Conservation (phyloP, 2,888 invertebrate species). For the Diadromus collaris region DNA sequence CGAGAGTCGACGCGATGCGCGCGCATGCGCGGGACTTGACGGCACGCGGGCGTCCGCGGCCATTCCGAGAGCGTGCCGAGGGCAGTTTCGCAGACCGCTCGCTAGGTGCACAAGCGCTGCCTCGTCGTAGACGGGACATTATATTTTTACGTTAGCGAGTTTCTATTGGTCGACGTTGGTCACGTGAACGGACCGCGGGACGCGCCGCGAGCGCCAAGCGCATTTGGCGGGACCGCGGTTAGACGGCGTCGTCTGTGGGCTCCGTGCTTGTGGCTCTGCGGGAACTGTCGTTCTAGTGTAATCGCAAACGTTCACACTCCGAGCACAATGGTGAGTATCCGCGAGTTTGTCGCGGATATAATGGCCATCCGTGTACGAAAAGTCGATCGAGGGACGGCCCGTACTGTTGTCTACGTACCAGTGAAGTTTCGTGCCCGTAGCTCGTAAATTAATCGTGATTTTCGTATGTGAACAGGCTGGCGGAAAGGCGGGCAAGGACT, state of each 20-base stretch:
- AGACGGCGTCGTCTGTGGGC: conserved; percentile 72
- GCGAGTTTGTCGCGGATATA: conserved; percentile 77
- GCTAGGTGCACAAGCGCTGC: conserved; percentile 20
- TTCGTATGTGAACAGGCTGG: conserved; percentile 89
- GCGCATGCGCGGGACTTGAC: conserved; percentile 16
- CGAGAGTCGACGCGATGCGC: conserved; percentile 13
- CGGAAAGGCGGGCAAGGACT: conserved; percentile 99
- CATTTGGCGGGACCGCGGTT: conserved; percentile 77
- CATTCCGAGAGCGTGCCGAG: conserved; percentile 1
- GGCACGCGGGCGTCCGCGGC: conserved; percentile 29
- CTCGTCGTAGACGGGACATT: conserved; percentile 12
- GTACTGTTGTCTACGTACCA: conserved; percentile 80
- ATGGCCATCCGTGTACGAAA: conserved; percentile 72
- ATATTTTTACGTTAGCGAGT: conserved; percentile 9
- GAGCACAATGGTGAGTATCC: conserved; percentile 81
- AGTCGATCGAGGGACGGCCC: conserved; percentile 64
- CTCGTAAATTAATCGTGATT: conserved; percentile 82
- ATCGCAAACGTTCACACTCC: conserved; percentile 65
- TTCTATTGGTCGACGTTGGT: conserved; percentile 73
- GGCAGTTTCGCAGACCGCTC: neutral
- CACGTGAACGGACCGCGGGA: conserved; percentile 78
- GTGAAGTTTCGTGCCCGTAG: conserved; percentile 83
- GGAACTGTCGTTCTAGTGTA: conserved; percentile 69
- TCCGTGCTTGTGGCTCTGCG: conserved; percentile 71
- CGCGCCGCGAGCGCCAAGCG: conserved; percentile 74